phyloP scores from a whole-genome alignment of 2,888 invertebrate genomes.

The Eledona agricola region DNA sequence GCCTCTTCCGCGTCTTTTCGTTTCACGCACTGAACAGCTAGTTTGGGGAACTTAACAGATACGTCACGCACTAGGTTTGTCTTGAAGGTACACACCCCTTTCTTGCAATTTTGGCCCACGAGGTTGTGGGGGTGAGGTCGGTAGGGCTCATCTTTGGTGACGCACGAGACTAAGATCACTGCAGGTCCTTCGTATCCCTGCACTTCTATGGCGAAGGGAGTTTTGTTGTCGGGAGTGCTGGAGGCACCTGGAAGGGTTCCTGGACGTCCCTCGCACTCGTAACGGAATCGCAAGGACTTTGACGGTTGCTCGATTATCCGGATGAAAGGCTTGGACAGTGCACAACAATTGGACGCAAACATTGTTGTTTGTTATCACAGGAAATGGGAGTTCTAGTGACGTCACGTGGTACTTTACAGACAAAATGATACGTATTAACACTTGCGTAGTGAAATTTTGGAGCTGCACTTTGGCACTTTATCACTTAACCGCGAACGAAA shows the following conservation, averaged over 20 bases:
- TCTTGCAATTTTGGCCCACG: slow-evolving; percentile 89
- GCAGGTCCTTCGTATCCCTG: slow-evolving; percentile 81
- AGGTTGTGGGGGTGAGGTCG: slow-evolving; percentile 87
- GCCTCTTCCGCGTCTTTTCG: slow-evolving; percentile 86
- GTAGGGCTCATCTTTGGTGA: slow-evolving; percentile 85
- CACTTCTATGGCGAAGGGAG: slow-evolving; percentile 87
- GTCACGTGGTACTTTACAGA: too few species aligned
- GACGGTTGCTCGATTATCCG: slow-evolving; percentile 83
- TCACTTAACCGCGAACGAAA: too few species aligned
- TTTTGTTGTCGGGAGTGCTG: slow-evolving; percentile 85
- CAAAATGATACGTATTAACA: too few species aligned
- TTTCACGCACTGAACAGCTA: slow-evolving; percentile 74
- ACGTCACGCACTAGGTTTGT: background rate
- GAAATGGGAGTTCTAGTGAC: too few species aligned
- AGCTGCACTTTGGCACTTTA: too few species aligned
- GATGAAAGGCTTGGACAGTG: too few species aligned
- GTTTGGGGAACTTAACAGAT: slow-evolving; percentile 3
- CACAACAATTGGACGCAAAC: too few species aligned
- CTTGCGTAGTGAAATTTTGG: too few species aligned
- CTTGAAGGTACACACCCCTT: slow-evolving; percentile 78
- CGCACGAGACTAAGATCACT: slow-evolving; percentile 89
- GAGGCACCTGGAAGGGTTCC: slow-evolving; percentile 89
- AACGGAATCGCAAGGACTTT: slow-evolving; percentile 85
- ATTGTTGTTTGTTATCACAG: too few species aligned
- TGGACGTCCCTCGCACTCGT: slow-evolving; percentile 92